phyloP scores from a whole-genome alignment of 2,113 vertebrate genomes.

The Xenopus laevis region DNA sequence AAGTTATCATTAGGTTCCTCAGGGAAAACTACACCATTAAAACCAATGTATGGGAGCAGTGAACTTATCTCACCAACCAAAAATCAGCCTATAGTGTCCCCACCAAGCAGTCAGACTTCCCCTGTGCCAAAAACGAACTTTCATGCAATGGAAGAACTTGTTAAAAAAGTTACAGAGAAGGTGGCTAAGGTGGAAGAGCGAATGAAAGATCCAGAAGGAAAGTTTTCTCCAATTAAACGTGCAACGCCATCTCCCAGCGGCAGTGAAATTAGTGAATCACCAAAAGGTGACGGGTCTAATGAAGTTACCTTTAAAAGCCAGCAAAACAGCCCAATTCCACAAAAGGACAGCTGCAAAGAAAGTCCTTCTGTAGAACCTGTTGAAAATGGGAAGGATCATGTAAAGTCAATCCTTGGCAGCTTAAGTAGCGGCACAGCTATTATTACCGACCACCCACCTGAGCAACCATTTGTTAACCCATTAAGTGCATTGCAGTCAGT shows the following conservation, averaged over 20 bases:
- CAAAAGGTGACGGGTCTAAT: constrained; percentile 72
- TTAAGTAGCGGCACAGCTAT: constrained; percentile 89
- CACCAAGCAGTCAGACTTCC: constrained; percentile 86
- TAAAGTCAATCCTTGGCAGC: constrained; percentile 67
- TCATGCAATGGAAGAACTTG: constrained; percentile 95
- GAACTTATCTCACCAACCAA: constrained; percentile 85
- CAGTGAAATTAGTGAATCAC: constrained; percentile 80
- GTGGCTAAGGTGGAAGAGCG: constrained; percentile 96
- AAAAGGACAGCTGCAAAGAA: constrained; percentile 75
- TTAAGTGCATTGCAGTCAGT: constrained; percentile 97
- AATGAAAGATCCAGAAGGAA: constrained; percentile 79
- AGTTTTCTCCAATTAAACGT: constrained; percentile 76
- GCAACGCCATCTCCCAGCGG: constrained; percentile 85
- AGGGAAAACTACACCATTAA: constrained; percentile 80
- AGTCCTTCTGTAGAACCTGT: constrained; percentile 67
- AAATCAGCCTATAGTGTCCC: constrained; percentile 81
- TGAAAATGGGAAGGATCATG: constrained; percentile 83
- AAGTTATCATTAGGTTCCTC: constrained; percentile 88
- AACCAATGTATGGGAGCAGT: constrained; percentile 80
- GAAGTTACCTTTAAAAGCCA: constrained; percentile 77
- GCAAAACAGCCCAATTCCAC: constrained; percentile 70
- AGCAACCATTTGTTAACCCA: constrained; percentile 96
- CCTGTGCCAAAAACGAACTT: constrained; percentile 93
- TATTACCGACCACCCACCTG: constrained; percentile 94
- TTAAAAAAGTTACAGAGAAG: constrained; percentile 96